Evolutionary conservation across 92 coral and sea anemone species (phyloP).

Genomic region (Paragorgia papillata): DNA sequence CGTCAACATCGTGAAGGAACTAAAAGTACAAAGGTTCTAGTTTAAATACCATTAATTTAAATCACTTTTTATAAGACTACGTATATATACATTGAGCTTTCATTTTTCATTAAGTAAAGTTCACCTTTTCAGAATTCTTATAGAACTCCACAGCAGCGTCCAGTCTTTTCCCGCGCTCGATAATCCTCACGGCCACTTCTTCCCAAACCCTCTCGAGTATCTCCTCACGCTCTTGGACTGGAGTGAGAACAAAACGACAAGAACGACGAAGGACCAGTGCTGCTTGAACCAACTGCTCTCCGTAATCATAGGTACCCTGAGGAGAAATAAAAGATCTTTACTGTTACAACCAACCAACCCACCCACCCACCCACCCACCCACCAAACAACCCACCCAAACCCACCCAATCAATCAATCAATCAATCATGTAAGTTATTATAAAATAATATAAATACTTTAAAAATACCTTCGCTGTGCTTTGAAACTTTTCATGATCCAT

Average conservation of each 20-base stretch:
- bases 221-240: conserved; percentile 87
- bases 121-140: conserved; percentile 88
- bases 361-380: neutral
- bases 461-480: conserved; percentile 89
- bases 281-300: conserved; percentile 88
- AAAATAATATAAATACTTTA: too few relatives aligned
- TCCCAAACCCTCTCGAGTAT: conserved; percentile 76
- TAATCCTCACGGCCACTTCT: conserved; percentile 76
- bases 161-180: conserved; percentile 89
- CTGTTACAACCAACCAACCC: too few relatives aligned
- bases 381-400: neutral
- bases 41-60: neutral
- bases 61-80: too few relatives aligned
- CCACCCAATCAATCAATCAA: too few relatives aligned
- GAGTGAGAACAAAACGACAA: conserved; percentile 84
- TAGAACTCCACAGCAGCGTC: conserved; percentile 96
- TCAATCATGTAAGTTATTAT: too few relatives aligned
- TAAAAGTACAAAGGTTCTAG: neutral
- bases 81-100: too few relatives aligned
- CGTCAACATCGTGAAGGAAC: conserved; percentile 35
- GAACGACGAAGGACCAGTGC: conserved; percentile 89
- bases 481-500: conserved; percentile 93
- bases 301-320: conserved; percentile 92
- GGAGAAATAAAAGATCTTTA: neutral
- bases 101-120: neutral